phyloP scores from a whole-genome alignment of 1,140 invertebrate genomes.

The Nymphalis io region DNA sequence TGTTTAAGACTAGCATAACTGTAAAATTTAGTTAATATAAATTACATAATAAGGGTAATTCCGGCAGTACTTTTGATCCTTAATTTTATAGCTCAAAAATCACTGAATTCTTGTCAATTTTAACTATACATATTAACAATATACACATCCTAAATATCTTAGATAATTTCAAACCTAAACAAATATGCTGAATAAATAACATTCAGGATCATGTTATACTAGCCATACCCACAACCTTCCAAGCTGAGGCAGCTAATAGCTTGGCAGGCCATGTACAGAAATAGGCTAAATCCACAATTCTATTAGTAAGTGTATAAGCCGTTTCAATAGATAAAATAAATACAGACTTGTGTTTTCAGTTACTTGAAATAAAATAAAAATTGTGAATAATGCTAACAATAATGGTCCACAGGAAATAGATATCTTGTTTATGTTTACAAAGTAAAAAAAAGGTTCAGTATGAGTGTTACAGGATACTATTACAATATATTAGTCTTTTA shows the following conservation, averaged over 20 bases:
- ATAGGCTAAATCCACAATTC: neutral
- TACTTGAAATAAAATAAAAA: too few relatives aligned
- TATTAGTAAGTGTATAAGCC: neutral
- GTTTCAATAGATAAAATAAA: slow-evolving; percentile 3
- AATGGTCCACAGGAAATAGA: too few relatives aligned
- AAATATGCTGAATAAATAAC: slow-evolving; percentile 26
- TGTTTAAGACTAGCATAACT: slow-evolving; percentile 20
- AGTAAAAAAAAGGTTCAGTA: neutral
- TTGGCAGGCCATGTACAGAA: neutral
- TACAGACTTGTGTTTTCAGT: neutral
- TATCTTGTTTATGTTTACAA: neutral
- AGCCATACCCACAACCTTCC: neutral
- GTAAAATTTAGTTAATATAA: slow-evolving; percentile 3
- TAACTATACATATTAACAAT: slow-evolving; percentile 41
- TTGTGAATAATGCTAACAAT: too few relatives aligned
- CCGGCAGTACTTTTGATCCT: slow-evolving; percentile 35
- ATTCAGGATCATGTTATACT: slow-evolving; percentile 16
- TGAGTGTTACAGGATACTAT: slow-evolving; percentile 4
- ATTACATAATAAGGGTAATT: slow-evolving; percentile 32
- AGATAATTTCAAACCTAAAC: slow-evolving; percentile 31
- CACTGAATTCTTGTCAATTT: slow-evolving; percentile 34
- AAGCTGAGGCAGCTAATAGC: neutral
- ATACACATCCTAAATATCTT: slow-evolving; percentile 42
- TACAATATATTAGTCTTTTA: slow-evolving; percentile 26
- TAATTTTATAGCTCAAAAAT: slow-evolving; percentile 30